Conservation (phyloP, 2,113 vertebrate genomes). For the Alouatta palliata region DNA sequence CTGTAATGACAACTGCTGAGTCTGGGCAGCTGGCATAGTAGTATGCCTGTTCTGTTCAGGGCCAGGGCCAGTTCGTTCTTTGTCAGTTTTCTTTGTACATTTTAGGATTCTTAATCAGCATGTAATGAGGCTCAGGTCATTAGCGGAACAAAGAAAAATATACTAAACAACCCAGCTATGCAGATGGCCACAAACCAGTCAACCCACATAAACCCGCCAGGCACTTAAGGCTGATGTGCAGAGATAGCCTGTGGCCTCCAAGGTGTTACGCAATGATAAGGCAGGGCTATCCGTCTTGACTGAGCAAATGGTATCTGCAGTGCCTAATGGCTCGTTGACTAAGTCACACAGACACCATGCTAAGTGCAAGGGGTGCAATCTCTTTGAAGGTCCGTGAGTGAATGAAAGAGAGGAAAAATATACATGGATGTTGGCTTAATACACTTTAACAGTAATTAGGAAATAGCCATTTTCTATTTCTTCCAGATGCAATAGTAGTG, state of each 20-base stretch:
- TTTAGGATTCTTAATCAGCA: neutral
- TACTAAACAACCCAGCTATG: neutral
- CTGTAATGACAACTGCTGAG: slow-evolving; percentile 27
- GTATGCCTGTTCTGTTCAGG: neutral
- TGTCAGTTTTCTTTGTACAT: neutral
- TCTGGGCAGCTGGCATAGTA: neutral
- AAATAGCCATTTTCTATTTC: slow-evolving; percentile 44
- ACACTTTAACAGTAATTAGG: neutral
- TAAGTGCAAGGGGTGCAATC: neutral
- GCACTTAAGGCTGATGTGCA: neutral
- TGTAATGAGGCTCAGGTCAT: neutral
- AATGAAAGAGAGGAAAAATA: slow-evolving; percentile 33
- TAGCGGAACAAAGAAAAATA: slow-evolving; percentile 1
- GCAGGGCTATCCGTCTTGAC: neutral
- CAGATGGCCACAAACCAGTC: neutral
- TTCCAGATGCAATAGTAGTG: slow-evolving; percentile 44
- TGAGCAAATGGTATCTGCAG: neutral
- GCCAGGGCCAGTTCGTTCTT: neutral
- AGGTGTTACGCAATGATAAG: neutral
- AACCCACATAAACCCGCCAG: neutral
- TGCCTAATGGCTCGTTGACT: neutral
- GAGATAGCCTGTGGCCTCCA: rapidly evolving
- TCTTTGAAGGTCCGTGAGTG: slow-evolving; percentile 6
- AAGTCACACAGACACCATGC: neutral
- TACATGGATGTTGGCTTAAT: neutral